Evolutionary conservation across 1,140 invertebrate species (phyloP).

Genomic region (Drosophila albomicans): DNA sequence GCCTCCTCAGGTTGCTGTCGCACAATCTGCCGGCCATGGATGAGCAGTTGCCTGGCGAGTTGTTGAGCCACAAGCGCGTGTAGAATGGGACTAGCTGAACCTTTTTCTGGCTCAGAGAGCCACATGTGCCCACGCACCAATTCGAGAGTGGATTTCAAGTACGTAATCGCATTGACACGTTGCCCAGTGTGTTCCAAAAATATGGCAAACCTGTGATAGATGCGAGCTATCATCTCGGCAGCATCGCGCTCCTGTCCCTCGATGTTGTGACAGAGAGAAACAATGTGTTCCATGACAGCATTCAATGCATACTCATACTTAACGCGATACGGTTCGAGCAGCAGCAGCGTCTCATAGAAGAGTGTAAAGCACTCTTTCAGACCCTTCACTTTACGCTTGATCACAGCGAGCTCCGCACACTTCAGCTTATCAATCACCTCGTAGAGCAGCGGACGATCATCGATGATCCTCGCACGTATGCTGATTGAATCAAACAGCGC

Average conservation of each 20-base stretch:
- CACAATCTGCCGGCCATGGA: slow-evolving; percentile 53
- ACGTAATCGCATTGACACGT: slow-evolving; percentile 45
- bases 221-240: slow-evolving; percentile 65
- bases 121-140: slow-evolving; percentile 69
- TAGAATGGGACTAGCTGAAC: slow-evolving; percentile 51
- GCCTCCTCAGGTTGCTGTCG: slow-evolving; percentile 65
- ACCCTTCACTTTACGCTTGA: slow-evolving; percentile 37
- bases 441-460: slow-evolving; percentile 56
- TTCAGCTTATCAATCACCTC: slow-evolving; percentile 56
- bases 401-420: slow-evolving; percentile 55
- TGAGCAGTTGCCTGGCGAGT: slow-evolving; percentile 62
- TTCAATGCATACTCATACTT: slow-evolving; percentile 65
- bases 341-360: slow-evolving; percentile 58
- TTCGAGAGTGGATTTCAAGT: slow-evolving; percentile 52
- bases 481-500: slow-evolving; percentile 54
- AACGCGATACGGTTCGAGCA: slow-evolving; percentile 60
- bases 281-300: slow-evolving; percentile 63
- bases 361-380: slow-evolving; percentile 53
- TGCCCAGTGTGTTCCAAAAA: slow-evolving; percentile 42
- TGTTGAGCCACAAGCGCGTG: slow-evolving; percentile 67
- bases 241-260: slow-evolving; percentile 57
- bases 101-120: slow-evolving; percentile 50
- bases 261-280: slow-evolving; percentile 63
- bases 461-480: slow-evolving; percentile 59
- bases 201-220: slow-evolving; percentile 63